Evolutionary conservation across 2,113 vertebrate species (phyloP), one percentile per base, ranked within the genome.

Genomic region (Lates calcarifer): DNA sequence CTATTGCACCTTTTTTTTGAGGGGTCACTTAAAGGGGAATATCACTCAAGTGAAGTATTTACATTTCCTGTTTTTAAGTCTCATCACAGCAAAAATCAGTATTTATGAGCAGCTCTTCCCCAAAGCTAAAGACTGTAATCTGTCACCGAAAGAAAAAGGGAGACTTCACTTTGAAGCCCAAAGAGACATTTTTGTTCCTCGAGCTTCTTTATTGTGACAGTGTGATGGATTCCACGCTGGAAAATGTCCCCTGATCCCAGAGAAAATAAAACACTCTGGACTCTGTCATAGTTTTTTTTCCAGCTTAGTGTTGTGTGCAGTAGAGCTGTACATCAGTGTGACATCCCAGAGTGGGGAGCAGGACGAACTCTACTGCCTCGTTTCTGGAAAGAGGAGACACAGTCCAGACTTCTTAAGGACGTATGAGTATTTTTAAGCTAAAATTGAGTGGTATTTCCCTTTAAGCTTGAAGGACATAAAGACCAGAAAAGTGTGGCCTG

Each of bases 211-310:
- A 81, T 84, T 87, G 81, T 90, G 87, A 89, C 90, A 90, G 71
- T 1, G 74, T 90, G 88, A 92, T 88, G 85, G 86, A 91, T 90
- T 91, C 86, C 76, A 76, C 43, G 45, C 67, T 82, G 91, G 91
- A 92, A 89, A 92, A 84, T 83, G 91, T 91, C 91, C 88, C 90
- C 71, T 8, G 80, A 83, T 83, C 86, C 83, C 85, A 9, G 18
- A 85, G 89, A 91, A 90, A 90, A 87, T 90, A 90, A 92, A 92
- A 90, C 88, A 86, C 87, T 85, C 81, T 87, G 84, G 87, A 81
- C 83, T 74, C 79, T 82, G 75, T 90, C 89, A 88, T 87, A 49
- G 28, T 72, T 86, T 86, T 86, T 86, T 41, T 93, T 93, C 87
- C 89, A 89, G 82, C 80, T 83, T 60, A 4, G 80, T 51, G 61